A percentile compares a stretch with the other conserved stretches of the same genome.
Evolutionary conservation across 2,797 vertebrate genomes (phyloP).

Genomic region (Scleropages formosus): DNA sequence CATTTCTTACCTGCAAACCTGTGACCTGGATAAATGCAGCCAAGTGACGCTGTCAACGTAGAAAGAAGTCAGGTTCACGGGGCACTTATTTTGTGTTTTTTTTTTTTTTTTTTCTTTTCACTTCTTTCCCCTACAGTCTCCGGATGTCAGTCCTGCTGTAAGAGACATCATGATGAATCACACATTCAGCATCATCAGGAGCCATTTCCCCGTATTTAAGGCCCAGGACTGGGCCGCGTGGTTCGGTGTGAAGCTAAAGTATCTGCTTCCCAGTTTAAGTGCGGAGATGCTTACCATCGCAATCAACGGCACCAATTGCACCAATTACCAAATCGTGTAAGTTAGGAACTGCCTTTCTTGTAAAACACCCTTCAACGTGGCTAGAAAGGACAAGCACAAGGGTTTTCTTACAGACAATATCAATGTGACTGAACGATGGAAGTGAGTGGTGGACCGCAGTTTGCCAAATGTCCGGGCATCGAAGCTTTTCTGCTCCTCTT

Average conservation of each 20-base stretch:
- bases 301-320: conserved; percentile 42
- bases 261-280: conserved; percentile 49
- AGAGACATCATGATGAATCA: conserved; percentile 47
- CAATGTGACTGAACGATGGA: neutral
- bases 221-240: conserved; percentile 33
- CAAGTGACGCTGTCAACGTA: too few species aligned
- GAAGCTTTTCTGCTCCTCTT: neutral
- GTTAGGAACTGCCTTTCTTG: conserved; percentile 18
- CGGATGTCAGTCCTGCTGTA: conserved; percentile 36
- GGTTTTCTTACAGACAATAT: neutral
- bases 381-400: neutral
- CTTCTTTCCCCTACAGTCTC: conserved; percentile 39
- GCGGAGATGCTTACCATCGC: conserved; percentile 44
- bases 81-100: neutral
- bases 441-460: neutral
- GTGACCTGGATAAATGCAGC: accelerated
- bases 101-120: neutral
- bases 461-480: neutral
- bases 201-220: conserved; percentile 25
- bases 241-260: conserved; percentile 43
- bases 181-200: conserved; percentile 46
- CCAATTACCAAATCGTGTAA: conserved; percentile 52
- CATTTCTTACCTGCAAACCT: too few species aligned
- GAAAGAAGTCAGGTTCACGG: too few species aligned
- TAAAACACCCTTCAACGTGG: too few species aligned